phyloP scores from a whole-genome alignment of 2,888 invertebrate genomes.

The Ametastegia equiseti region DNA sequence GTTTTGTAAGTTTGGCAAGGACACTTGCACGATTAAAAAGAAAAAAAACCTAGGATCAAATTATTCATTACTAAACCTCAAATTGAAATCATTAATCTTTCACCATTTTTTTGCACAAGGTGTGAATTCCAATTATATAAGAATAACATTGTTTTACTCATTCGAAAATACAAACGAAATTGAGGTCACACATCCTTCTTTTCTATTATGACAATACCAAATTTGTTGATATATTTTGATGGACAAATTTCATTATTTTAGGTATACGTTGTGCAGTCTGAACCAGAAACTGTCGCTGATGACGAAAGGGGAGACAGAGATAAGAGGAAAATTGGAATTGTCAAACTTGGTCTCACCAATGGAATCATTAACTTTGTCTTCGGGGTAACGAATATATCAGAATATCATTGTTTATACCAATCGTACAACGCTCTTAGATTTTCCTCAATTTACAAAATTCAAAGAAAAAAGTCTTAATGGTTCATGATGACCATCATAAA shows the following conservation, averaged over 20 bases:
- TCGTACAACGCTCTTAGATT: background rate
- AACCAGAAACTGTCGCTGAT: slow-evolving; percentile 76
- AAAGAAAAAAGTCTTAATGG: background rate
- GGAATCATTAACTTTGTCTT: slow-evolving; percentile 90
- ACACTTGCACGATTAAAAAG: background rate
- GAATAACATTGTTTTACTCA: background rate
- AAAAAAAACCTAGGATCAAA: background rate
- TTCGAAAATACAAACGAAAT: background rate
- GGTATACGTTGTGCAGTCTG: slow-evolving; percentile 70
- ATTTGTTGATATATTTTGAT: background rate
- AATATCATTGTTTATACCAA: background rate
- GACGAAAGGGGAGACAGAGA: slow-evolving; percentile 79
- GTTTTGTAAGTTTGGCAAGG: slow-evolving; percentile 9
- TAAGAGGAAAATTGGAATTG: slow-evolving; percentile 86
- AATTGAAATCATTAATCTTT: background rate
- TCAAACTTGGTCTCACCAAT: slow-evolving; percentile 86
- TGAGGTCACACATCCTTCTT: background rate
- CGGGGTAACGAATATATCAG: slow-evolving; percentile 82
- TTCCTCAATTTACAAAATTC: background rate
- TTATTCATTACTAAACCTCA: background rate
- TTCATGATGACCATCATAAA: background rate
- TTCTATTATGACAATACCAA: background rate
- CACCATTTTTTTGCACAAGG: background rate
- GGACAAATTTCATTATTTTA: slow-evolving; percentile 52
- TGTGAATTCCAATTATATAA: background rate